phyloP scores from a whole-genome alignment of 2,888 invertebrate genomes.

The Zele albiditarsus region DNA sequence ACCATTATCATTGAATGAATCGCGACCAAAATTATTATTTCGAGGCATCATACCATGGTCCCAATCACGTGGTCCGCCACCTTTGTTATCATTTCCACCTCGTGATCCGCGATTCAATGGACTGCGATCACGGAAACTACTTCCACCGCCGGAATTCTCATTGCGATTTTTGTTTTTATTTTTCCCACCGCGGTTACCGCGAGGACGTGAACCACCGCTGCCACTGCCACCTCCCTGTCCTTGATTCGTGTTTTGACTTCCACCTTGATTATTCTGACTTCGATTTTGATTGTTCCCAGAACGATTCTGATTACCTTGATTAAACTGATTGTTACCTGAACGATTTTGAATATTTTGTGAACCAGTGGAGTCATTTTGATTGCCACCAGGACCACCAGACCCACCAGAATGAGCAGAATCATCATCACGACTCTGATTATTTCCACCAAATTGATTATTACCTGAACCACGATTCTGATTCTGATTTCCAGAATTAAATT shows the following conservation, averaged over 20 bases:
- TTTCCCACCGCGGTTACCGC: constrained; percentile 60
- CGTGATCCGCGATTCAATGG: constrained; percentile 61
- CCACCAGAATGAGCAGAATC: neutral
- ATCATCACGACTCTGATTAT: constrained; percentile 38
- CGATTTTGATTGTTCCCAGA: constrained; percentile 57
- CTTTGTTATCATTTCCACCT: constrained; percentile 54
- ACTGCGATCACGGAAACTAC: constrained; percentile 68
- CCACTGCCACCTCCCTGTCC: constrained; percentile 39
- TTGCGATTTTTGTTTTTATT: constrained; percentile 62
- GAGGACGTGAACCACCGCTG: constrained; percentile 38
- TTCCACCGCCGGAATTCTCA: constrained; percentile 53
- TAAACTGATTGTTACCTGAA: constrained; percentile 55
- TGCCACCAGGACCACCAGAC: constrained; percentile 20
- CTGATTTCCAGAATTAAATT: constrained; percentile 53
- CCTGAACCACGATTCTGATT: constrained; percentile 48
- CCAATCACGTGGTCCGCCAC: constrained; percentile 56
- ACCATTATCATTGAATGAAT: constrained; percentile 62
- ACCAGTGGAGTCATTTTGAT: constrained; percentile 46
- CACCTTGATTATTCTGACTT: constrained; percentile 57
- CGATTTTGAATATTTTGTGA: constrained; percentile 45
- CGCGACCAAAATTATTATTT: constrained; percentile 48
- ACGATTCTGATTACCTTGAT: constrained; percentile 55
- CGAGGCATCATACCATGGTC: constrained; percentile 56
- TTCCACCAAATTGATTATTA: constrained; percentile 53
- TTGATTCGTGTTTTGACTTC: constrained; percentile 49